Evolutionary conservation across 1,140 invertebrate genomes (phyloP), one percentile per base, ranked within the genome.

Genomic region (Belonocnema kinseyi): DNA sequence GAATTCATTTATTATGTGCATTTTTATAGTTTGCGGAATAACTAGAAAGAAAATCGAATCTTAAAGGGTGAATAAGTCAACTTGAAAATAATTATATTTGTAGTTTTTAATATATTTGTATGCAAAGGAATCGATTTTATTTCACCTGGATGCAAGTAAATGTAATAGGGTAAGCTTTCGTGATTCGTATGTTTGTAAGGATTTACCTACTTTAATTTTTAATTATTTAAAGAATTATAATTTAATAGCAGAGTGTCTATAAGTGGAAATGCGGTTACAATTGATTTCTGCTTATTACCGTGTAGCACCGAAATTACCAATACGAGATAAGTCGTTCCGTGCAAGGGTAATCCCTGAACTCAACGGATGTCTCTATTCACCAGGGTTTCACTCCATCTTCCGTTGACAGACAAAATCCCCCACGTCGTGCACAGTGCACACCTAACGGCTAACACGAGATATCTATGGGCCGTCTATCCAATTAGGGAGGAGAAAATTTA

Each of bases 381-480:
- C 87, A 86, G 79, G 82, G 84, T 88, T 91, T 90, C 90, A 91
- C 90, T 91, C 90, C 86, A 90, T 91, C 90, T 91, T 91, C 85
- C 82, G 89, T 87, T 91, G 90, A 91, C 90, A 91, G 88, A 87
- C 84, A 84, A 89, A 91, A 91, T 91, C 89, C 88, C 87, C 83
- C 76, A 77, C 84, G 77, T 76, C 81, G 74, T 78, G 77, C 66
- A 77, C 26, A 33, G 26, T 33, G 26, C 26, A 33, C 72, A 75
- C 58, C 70, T 72, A 72, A 75, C 80, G 80, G 81, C 79, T 76
- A 78, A 81, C 81, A 77, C 86, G 84, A 86, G 86, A 85, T 81
- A 85, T 83, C 82, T 80, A 84, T 82, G 77, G 81, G 71, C 79
- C 85, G 86, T 83, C 80, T 81, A 85, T 88, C 88, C 88, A 90